Conservation (phyloP, 2,797 vertebrate genomes). For the Hydrophis major region DNA sequence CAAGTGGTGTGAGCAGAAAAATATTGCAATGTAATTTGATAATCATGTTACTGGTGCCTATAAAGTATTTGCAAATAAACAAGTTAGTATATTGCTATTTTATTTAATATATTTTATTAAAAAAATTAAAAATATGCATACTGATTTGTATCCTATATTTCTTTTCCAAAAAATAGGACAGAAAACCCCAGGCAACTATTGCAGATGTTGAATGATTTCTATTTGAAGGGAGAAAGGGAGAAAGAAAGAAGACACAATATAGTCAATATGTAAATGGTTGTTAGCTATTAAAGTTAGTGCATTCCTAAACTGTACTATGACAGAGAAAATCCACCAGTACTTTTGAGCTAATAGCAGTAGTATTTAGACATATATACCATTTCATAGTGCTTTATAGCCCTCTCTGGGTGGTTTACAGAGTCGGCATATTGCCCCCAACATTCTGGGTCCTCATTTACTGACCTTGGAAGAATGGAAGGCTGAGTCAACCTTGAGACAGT, state of each 20-base stretch:
- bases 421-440: neutral
- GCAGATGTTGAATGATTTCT: neutral
- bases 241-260: neutral
- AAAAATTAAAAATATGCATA: neutral
- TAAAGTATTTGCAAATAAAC: neutral
- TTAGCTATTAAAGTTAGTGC: neutral
- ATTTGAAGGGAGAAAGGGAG: neutral
- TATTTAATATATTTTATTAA: neutral
- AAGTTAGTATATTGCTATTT: neutral
- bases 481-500: neutral
- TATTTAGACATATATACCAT: neutral
- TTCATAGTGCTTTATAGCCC: neutral
- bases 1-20: neutral
- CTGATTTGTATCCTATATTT: neutral
- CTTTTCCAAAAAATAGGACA: neutral
- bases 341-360: neutral
- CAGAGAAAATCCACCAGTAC: neutral
- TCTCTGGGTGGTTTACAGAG: neutral
- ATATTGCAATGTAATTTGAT: neutral
- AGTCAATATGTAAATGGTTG: neutral
- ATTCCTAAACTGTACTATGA: neutral
- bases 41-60: neutral
- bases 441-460: neutral
- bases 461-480: neutral
- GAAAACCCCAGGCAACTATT: neutral